Evolutionary conservation across 2,888 invertebrate species (phyloP).

Genomic region (Drosophila recens): DNA sequence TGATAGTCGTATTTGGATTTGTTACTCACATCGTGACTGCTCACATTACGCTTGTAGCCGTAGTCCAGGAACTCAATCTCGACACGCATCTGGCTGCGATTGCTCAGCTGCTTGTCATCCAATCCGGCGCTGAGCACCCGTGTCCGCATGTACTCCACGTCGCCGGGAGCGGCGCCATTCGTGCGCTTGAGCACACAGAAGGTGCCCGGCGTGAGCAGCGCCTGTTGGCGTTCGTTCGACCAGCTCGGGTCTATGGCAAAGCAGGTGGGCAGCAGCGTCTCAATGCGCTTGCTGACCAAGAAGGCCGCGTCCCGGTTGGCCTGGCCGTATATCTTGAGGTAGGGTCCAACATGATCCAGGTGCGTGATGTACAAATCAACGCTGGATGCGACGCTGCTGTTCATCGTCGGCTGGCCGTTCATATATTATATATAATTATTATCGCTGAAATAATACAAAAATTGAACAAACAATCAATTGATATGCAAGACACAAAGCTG

Average conservation of each 20-base stretch:
- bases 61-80: constrained; percentile 89
- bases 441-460: constrained; percentile 46
- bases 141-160: constrained; percentile 78
- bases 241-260: constrained; percentile 77
- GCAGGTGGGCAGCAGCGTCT: constrained; percentile 77
- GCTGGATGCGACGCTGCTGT: constrained; percentile 42
- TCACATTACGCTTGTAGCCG: constrained; percentile 88
- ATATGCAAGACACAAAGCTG: constrained; percentile 45
- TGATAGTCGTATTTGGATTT: not conserved
- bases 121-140: constrained; percentile 84
- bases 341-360: constrained; percentile 89
- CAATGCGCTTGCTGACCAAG: constrained; percentile 79
- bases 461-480: constrained; percentile 16
- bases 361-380: constrained; percentile 65
- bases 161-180: constrained; percentile 73
- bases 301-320: constrained; percentile 79
- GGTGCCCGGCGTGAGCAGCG: constrained; percentile 72
- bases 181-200: constrained; percentile 85
- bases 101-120: constrained; percentile 38
- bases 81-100: constrained; percentile 87
- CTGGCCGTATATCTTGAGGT: constrained; percentile 91
- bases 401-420: constrained; percentile 56
- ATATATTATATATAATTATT: constrained; percentile 33
- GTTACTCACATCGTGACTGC: constrained; percentile 86
- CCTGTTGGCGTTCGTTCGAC: constrained; percentile 76